These are phyloP conservation scores for Leptinotarsa tumamoca DNA, from an alignment of 2,888 invertebrate species.

Conservation along the genomic window DNA sequence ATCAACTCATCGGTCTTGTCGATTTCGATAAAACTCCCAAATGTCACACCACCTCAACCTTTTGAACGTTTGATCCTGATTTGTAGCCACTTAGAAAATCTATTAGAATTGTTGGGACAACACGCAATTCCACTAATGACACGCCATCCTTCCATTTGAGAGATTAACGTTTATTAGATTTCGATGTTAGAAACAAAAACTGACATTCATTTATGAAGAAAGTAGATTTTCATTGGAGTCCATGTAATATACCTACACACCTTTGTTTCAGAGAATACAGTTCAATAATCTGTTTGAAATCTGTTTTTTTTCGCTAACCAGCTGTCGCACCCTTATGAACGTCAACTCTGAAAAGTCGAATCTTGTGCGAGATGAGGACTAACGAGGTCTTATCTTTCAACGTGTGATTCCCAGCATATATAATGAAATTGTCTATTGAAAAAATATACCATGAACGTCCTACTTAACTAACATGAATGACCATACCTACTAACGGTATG, in stretches of 20 bases:
- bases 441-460: background rate
- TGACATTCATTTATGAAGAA: background rate
- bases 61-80: conserved; percentile 8
- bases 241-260: background rate
- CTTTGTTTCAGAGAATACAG: background rate
- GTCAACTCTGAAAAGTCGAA: too few relatives aligned
- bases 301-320: too few relatives aligned
- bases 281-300: too few relatives aligned
- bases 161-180: conserved; percentile 13
- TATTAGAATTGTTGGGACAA: conserved; percentile 16
- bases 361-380: too few relatives aligned
- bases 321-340: too few relatives aligned
- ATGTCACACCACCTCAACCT: conserved; percentile 12
- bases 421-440: too few relatives aligned
- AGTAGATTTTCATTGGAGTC: background rate
- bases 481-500: too few relatives aligned
- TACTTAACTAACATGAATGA: too few relatives aligned
- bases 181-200: background rate
- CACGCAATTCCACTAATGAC: conserved; percentile 12
- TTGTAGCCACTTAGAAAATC: conserved; percentile 15
- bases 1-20: background rate
- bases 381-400: too few relatives aligned
- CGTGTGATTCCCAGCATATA: too few relatives aligned
- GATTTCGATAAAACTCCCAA: conserved; percentile 6
- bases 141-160: conserved; percentile 1